Conservation (phyloP, 64 coral and sea anemone genomes). For the Stichodactyla mertensii region DNA sequence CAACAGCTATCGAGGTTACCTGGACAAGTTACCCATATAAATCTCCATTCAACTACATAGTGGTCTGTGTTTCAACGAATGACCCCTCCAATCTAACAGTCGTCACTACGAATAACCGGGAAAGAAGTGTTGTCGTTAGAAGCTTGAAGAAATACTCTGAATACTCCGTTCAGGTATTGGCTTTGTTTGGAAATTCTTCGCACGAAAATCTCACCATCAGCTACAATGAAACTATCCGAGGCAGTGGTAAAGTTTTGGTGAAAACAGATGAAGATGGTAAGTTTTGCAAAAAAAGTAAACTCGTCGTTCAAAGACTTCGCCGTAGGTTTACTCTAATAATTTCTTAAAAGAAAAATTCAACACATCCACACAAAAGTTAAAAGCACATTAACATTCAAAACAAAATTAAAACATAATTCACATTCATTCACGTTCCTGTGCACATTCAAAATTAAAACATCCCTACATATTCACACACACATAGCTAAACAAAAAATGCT, state of each 20-base stretch:
- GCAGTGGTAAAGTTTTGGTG: not conserved
- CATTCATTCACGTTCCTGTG: no score
- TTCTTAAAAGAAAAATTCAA: no score
- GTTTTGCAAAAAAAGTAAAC: not conserved
- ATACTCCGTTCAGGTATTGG: not conserved
- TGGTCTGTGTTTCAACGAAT: not conserved
- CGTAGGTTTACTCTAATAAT: no score
- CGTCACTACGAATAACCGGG: not conserved
- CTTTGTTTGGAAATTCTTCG: not conserved
- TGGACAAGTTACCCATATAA: not conserved
- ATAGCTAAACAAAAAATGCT: no score
- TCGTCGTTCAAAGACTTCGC: not conserved
- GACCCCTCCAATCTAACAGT: not conserved
- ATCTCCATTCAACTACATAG: not conserved
- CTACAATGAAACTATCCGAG: not conserved
- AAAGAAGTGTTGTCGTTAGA: not conserved
- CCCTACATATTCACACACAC: no score
- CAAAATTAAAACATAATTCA: no score
- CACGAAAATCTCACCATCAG: not conserved
- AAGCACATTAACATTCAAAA: no score
- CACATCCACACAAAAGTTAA: no score
- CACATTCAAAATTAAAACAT: no score
- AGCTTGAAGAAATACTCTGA: not conserved
- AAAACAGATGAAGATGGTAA: not conserved
- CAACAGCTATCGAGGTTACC: not conserved